Conservation (phyloP, 1,140 invertebrate species). For the Zaprionus ghesquierei region DNA sequence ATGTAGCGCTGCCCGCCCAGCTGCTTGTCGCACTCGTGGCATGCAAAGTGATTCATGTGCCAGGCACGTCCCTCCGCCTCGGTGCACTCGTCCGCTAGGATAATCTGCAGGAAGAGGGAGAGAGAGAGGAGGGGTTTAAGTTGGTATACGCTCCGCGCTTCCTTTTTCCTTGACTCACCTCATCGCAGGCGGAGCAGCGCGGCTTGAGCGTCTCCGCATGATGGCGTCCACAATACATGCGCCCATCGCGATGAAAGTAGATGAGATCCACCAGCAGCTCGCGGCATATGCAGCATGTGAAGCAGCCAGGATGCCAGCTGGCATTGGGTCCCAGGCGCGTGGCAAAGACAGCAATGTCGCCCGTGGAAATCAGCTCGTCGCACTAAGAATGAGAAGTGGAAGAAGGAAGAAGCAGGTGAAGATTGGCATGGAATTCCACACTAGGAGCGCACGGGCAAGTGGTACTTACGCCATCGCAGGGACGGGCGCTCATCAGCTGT, state of each 20-base stretch:
- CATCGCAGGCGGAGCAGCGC: conserved; percentile 97
- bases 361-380: conserved; percentile 89
- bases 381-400: conserved; percentile 88
- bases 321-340: conserved; percentile 90
- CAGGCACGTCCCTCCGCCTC: conserved; percentile 98
- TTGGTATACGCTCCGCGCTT: not conserved
- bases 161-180: conserved; percentile 87
- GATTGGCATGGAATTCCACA: not conserved
- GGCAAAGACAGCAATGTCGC: conserved; percentile 95
- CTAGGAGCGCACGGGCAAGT: not conserved
- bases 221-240: conserved; percentile 97
- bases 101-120: too few species aligned
- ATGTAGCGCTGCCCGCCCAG: conserved; percentile 98
- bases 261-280: conserved; percentile 98
- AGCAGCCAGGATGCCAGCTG: conserved; percentile 97
- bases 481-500: conserved; percentile 88
- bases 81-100: conserved; percentile 98
- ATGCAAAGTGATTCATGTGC: conserved; percentile 99
- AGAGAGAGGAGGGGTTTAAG: not conserved
- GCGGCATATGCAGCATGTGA: conserved; percentile 94
- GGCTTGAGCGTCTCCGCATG: conserved; percentile 98
- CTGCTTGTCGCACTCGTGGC: conserved; percentile 96
- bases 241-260: conserved; percentile 95
- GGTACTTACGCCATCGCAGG: conserved; percentile 90
- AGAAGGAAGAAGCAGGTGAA: not conserved